Conservation (phyloP, 1,140 invertebrate species). For the Sycophila sp. region DNA sequence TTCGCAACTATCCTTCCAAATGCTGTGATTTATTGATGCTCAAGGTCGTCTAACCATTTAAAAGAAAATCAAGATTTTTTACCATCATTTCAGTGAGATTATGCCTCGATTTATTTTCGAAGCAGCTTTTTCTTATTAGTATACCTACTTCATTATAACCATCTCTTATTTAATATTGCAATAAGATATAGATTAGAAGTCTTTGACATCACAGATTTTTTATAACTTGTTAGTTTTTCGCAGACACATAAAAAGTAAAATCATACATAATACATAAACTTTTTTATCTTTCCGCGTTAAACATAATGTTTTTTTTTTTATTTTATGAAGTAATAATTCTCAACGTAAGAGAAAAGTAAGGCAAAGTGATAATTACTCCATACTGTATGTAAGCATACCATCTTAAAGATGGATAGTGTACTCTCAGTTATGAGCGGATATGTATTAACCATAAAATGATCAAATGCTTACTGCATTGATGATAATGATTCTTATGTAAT, state of each 20-base stretch:
- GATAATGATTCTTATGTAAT: background rate
- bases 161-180: slow-evolving; percentile 22
- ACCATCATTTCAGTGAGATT: slow-evolving; percentile 23
- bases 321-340: slow-evolving; percentile 19
- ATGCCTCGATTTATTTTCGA: slow-evolving; percentile 23
- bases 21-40: slow-evolving; percentile 45
- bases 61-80: slow-evolving; percentile 29
- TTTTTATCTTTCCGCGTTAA: too few species aligned
- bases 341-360: slow-evolving; percentile 10
- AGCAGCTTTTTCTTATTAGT: slow-evolving; percentile 25
- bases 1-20: slow-evolving; percentile 46
- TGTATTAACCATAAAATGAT: slow-evolving; percentile 2
- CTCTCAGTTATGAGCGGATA: slow-evolving; percentile 1
- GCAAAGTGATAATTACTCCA: slow-evolving; percentile 31
- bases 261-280: too few species aligned
- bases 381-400: slow-evolving; percentile 3
- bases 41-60: slow-evolving; percentile 30
- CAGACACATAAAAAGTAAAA: too few species aligned
- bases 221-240: slow-evolving; percentile 28
- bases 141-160: slow-evolving; percentile 19
- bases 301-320: too few species aligned
- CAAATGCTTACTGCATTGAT: slow-evolving; percentile 4
- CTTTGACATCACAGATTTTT: slow-evolving; percentile 15
- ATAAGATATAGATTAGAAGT: slow-evolving; percentile 21
- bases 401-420: background rate